Conservation (phyloP, 2,888 invertebrate species). For the Napeogenes sylphis region DNA sequence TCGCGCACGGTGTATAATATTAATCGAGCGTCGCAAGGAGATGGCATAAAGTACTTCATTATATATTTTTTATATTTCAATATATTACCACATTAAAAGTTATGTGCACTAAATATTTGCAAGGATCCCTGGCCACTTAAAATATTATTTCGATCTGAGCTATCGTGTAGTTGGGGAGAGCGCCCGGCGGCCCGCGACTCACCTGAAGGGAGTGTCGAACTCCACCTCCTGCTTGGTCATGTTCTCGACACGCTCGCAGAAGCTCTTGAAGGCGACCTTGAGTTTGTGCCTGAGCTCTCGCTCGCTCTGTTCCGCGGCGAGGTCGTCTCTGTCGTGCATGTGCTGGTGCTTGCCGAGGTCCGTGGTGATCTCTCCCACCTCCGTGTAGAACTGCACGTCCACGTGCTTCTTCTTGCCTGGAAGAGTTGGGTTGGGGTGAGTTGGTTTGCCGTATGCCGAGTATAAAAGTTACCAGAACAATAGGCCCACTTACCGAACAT, state of each 20-base stretch:
- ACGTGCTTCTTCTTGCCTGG: conserved; percentile 95
- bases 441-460: too few species aligned
- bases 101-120: too few species aligned
- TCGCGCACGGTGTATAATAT: too few species aligned
- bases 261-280: conserved; percentile 98
- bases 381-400: conserved; percentile 99
- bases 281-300: conserved; percentile 96
- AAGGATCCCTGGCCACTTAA: too few species aligned
- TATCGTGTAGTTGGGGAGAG: too few species aligned
- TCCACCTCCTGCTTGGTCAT: conserved; percentile 98
- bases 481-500: conserved; percentile 88
- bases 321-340: conserved; percentile 99
- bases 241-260: conserved; percentile 96
- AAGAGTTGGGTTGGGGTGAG: too few species aligned
- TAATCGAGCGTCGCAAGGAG: too few species aligned
- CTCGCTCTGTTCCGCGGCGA: conserved; percentile 99
- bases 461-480: background rate
- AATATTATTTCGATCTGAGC: too few species aligned
- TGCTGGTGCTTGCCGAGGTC: conserved; percentile 99
- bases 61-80: too few species aligned
- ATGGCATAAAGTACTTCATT: too few species aligned
- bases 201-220: conserved; percentile 97
- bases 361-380: conserved; percentile 99
- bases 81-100: too few species aligned
- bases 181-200: background rate